Base-by-base conservation (phyloP, 2,113 vertebrate genomes). In the Platysteira castanea region DNA sequence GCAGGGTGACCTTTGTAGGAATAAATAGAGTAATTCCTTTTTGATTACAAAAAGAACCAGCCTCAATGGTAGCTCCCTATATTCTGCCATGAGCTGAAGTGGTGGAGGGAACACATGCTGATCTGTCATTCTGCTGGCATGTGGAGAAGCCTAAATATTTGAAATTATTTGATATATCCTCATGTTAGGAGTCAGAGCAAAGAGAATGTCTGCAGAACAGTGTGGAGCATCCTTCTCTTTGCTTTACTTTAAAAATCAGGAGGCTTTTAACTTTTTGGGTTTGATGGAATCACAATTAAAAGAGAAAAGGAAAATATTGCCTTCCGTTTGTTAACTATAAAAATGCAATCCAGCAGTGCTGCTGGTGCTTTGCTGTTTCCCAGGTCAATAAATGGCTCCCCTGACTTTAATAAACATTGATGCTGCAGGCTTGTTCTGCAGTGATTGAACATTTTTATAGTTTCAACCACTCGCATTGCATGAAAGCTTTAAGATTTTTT, bases 361-460 rank as follows among this genome's bases (percentile, higher is more conserved):
- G 95, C 60, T 77, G 91, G 82, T 93, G 83, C 78, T 97, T 95
- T 96, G 93, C 96, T 95, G 71, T 98, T 98, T 97, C 96, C 73
- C 60, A 93, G 95, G 90, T 96, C 63, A 79, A 94, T 97, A 97
- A 95, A 85, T 89, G 78, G 74, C 83, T 97, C 96, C 93, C 82
- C 47, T 97, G 94, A 95, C 92, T 97, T 97, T 94, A 97, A 95
- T 96, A 96, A 97, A 93, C 82, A 95, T 92, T 92, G 87, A 93
- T 97, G 97, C 94, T 98, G 87, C 86, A 75, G 81, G 90, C 95
- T 97, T 95, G 86, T 96, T 97, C 96, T 96, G 94, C 93, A 90
- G 77, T 92, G 87, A 97, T 95, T 96, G 95, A 96, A 96, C 86
- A 84, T 97, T 96, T 97, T 98, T 97, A 94, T 95, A 95, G 95